Evolutionary conservation across 2,113 vertebrate genomes (phyloP).

Genomic region (Ammodytes dubius): DNA sequence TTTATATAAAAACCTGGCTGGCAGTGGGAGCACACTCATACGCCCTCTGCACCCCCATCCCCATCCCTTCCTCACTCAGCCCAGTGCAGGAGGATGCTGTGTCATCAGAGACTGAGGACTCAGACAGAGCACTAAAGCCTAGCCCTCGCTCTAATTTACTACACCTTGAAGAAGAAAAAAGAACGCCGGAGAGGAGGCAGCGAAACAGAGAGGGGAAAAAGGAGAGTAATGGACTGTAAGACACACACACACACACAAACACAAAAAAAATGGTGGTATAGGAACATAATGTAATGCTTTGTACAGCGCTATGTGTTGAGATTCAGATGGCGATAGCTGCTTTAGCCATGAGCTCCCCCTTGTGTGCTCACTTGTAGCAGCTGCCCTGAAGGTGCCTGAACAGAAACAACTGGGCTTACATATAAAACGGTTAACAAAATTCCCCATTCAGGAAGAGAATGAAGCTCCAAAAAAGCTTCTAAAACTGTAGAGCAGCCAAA

Average conservation of each 20-base stretch:
- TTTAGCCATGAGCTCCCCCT: conserved; percentile 44
- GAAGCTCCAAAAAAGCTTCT: conserved; percentile 5
- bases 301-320: conserved; percentile 43
- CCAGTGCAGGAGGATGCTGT: conserved; percentile 79
- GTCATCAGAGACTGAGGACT: conserved; percentile 84
- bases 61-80: conserved; percentile 60
- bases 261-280: conserved; percentile 19
- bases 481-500: not conserved
- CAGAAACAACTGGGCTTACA: conserved; percentile 29
- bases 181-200: conserved; percentile 23
- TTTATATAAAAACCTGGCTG: conserved; percentile 45
- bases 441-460: not conserved
- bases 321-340: conserved; percentile 35
- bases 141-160: conserved; percentile 80
- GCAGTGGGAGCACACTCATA: conserved; percentile 53
- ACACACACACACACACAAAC: conserved; percentile 34
- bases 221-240: conserved; percentile 30
- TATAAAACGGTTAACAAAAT: not conserved
- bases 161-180: conserved; percentile 62
- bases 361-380: conserved; percentile 35
- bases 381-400: conserved; percentile 34
- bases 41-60: conserved; percentile 18
- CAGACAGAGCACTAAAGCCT: conserved; percentile 82
- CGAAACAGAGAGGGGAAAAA: conserved; percentile 26
- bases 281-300: conserved; percentile 54